Base-by-base conservation (phyloP, 1,140 invertebrate genomes). In the Ostrea edulis region DNA sequence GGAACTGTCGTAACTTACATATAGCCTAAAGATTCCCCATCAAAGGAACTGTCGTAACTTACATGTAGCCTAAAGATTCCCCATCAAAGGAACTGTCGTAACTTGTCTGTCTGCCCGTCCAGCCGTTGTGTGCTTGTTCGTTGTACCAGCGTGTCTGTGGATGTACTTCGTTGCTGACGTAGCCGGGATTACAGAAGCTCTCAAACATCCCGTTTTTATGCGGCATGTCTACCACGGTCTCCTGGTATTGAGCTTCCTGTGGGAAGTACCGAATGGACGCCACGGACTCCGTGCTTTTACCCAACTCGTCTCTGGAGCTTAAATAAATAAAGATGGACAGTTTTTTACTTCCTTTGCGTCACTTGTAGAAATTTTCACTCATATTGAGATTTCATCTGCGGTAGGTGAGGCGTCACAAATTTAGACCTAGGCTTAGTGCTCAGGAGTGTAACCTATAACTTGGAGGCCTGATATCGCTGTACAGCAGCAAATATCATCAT, bases 11-110 rank as follows among this genome's bases (percentile, higher is more conserved):
- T n/a, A n/a, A n/a, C n/a, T n/a, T n/a, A n/a, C 81, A 82, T 52
- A n/a, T 82, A 54, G 11, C 52, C 81, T n/a, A 52, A 51, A 20
- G 81, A 86, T 22, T 86, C 85, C 12, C 52, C 68, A n/a, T 86
- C 85, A 55, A 86, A 86, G 0, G 68, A 86, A 29, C 85, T 62
- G 7, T 62, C 20, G 25, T 9, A 22, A 83, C 82, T 83, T 51
- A 83, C 82, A 83, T 53, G 11, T 83, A 54, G 11, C 53, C 82
- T 22, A 53, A 52, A n/a, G 82, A 86, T 12, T 86, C 85, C 12
- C 53, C 68, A n/a, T 86, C 85, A 55, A 86, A 86, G 1, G 85
- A 86, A 54, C 85, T 86, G 12, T 86, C 85, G 25, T 86, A 86
- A 55, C 85, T 81, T 14, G 85, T 51, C 44, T 71, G 65, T 86